Evolutionary conservation across 1,140 invertebrate genomes (phyloP).

Genomic region (Tyrophagus putrescentiae): DNA sequence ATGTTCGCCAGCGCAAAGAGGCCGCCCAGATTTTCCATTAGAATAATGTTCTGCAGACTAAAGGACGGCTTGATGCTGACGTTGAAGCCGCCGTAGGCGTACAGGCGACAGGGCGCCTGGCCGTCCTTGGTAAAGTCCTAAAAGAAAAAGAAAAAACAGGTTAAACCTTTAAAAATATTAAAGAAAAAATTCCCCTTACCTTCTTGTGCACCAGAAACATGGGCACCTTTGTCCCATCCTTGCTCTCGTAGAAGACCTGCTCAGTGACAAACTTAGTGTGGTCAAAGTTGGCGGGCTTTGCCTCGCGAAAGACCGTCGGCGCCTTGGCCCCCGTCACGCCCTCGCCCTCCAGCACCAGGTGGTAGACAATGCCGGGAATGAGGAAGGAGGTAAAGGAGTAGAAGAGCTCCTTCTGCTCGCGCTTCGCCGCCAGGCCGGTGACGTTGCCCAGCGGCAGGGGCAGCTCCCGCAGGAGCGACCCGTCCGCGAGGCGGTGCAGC

Average conservation of each 20-base stretch:
- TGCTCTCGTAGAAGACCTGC: conserved; percentile 84
- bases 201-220: conserved; percentile 88
- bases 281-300: conserved; percentile 68
- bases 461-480: conserved; percentile 52
- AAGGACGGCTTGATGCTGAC: conserved; percentile 72
- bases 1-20: conserved; percentile 82
- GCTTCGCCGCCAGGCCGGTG: conserved; percentile 63
- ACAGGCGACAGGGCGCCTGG: conserved; percentile 60
- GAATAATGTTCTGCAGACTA: conserved; percentile 39
- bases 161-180: conserved; percentile 4
- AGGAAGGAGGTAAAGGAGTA: conserved; percentile 86
- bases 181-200: conserved; percentile 15
- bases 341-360: conserved; percentile 49
- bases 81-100: conserved; percentile 96
- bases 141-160: conserved; percentile 31
- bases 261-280: conserved; percentile 58
- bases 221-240: conserved; percentile 85
- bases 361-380: conserved; percentile 77
- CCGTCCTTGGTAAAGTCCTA: conserved; percentile 44
- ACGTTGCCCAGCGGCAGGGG: conserved; percentile 63
- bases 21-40: conserved; percentile 62
- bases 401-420: conserved; percentile 71
- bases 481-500: conserved; percentile 55
- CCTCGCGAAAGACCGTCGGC: conserved; percentile 59
- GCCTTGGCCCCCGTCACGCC: conserved; percentile 29